phyloP scores from a whole-genome alignment of 2,888 invertebrate species.

The Hypolimnas misippus region DNA sequence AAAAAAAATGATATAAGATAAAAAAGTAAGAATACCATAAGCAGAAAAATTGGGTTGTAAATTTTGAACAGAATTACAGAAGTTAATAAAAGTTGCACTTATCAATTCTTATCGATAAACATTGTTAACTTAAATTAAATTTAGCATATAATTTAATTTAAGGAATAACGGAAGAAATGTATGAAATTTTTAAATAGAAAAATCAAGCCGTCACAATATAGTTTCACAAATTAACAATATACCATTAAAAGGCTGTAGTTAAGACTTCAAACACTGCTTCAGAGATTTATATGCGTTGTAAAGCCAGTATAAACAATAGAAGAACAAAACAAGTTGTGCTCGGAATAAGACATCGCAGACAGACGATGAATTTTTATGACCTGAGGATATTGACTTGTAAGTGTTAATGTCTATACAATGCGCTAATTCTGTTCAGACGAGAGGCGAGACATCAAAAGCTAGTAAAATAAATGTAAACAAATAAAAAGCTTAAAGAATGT shows the following conservation, averaged over 20 bases:
- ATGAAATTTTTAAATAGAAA: too few species aligned
- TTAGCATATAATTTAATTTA: too few species aligned
- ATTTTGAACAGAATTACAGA: too few species aligned
- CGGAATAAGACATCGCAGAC: slow-evolving; percentile 24
- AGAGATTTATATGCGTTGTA: slow-evolving; percentile 39
- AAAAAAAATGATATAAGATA: too few species aligned
- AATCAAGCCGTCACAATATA: neutral
- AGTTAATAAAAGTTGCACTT: too few species aligned
- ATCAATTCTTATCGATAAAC: too few species aligned
- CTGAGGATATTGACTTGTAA: slow-evolving; percentile 25
- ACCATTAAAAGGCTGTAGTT: slow-evolving; percentile 23
- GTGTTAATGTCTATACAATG: slow-evolving; percentile 5
- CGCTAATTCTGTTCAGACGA: neutral
- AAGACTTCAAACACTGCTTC: slow-evolving; percentile 37
- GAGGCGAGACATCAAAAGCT: neutral
- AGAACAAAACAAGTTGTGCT: slow-evolving; percentile 31
- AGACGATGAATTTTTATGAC: slow-evolving; percentile 25
- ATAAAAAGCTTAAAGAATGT: neutral
- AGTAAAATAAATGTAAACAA: neutral
- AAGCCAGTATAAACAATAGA: slow-evolving; percentile 35
- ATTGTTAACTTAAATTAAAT: too few species aligned
- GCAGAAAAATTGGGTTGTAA: too few species aligned
- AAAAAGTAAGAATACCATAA: too few species aligned
- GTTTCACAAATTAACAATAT: slow-evolving; percentile 23
- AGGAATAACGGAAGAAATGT: too few species aligned